Conservation (phyloP, 2,113 vertebrate genomes). For the Dasypus novemcinctus region DNA sequence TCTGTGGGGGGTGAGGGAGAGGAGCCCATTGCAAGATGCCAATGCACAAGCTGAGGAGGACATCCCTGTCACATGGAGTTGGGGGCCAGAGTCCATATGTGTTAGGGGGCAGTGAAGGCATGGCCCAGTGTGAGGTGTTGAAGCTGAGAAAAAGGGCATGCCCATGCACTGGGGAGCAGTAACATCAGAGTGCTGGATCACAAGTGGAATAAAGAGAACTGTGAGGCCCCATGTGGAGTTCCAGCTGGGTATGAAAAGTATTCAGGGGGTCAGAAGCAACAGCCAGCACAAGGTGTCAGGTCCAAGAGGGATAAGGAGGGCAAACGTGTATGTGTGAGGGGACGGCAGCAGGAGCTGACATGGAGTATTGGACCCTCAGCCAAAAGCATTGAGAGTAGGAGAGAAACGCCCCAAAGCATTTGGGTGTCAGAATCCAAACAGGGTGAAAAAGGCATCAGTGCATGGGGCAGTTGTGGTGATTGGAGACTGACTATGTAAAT, state of each 20-base stretch:
- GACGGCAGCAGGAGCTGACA: background rate
- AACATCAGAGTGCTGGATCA: background rate
- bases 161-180: background rate
- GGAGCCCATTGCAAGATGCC: background rate
- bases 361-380: background rate
- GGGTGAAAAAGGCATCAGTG: background rate
- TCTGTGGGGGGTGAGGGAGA: background rate
- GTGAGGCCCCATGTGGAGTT: background rate
- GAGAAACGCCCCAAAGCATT: background rate
- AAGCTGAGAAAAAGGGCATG: background rate
- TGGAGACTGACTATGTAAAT: background rate
- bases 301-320: background rate
- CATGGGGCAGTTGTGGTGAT: background rate
- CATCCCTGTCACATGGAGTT: background rate
- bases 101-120: background rate
- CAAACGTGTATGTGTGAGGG: background rate
- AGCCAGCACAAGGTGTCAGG: background rate
- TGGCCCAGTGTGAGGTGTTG: background rate
- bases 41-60: background rate
- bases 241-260: background rate
- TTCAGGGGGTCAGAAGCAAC: background rate
- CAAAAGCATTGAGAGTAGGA: background rate
- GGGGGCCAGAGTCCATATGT: background rate
- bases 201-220: background rate
- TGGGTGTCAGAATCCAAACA: background rate